Evolutionary conservation across 2,113 vertebrate species (phyloP).

Genomic region (Gallinago undulata): DNA sequence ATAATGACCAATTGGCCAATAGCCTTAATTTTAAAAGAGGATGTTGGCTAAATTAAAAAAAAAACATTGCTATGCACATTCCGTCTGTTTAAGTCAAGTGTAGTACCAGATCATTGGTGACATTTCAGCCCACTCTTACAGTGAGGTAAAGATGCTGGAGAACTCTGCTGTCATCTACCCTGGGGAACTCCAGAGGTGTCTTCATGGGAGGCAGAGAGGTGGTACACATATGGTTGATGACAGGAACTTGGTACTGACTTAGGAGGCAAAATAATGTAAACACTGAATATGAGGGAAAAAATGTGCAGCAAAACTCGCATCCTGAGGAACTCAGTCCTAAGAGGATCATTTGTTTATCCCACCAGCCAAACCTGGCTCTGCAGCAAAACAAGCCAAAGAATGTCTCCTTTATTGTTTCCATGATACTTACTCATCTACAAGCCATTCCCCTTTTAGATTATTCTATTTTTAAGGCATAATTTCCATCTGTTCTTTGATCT

Average conservation of each 20-base stretch:
- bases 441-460: slow-evolving; percentile 72
- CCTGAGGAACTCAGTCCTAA: not conserved
- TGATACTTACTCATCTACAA: slow-evolving; percentile 67
- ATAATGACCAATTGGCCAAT: not conserved
- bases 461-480: slow-evolving; percentile 75
- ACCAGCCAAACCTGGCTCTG: slow-evolving; percentile 33
- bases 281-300: not conserved
- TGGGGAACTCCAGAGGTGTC: not conserved
- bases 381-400: slow-evolving; percentile 67
- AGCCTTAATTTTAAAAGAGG: not conserved
- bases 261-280: not conserved
- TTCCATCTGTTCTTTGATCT: slow-evolving; percentile 78
- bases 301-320: not conserved
- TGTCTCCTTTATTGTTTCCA: slow-evolving; percentile 71
- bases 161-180: not conserved
- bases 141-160: not conserved
- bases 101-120: not conserved
- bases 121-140: not conserved
- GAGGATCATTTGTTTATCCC: slow-evolving; percentile 20
- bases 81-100: not conserved
- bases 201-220: not conserved
- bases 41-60: not conserved
- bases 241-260: not conserved
- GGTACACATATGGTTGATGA: not conserved
- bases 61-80: not conserved